phyloP scores from a whole-genome alignment of 2,797 vertebrate species.

The Zonotrichia albicollis region DNA sequence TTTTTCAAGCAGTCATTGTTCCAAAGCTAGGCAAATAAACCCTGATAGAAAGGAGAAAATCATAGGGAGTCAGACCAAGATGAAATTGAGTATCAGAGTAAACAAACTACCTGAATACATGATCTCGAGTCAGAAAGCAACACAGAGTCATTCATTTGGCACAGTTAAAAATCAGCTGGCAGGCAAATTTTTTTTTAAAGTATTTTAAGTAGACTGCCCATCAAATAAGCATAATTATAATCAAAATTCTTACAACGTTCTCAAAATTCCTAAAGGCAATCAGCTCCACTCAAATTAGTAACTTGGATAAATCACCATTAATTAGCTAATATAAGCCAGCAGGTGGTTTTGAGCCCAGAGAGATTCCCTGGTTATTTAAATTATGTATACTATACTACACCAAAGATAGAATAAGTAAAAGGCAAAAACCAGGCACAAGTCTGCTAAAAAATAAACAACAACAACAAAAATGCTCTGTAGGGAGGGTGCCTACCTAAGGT shows the following conservation, averaged over 20 bases:
- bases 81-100: slow-evolving; percentile 45
- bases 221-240: slow-evolving; percentile 91
- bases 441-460: slow-evolving; percentile 21
- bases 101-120: slow-evolving; percentile 32
- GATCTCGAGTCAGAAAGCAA: slow-evolving; percentile 46
- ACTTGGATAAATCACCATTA: slow-evolving; percentile 98
- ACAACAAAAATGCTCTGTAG: slow-evolving; percentile 47
- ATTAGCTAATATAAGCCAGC: slow-evolving; percentile 99
- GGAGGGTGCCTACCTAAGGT: slow-evolving; percentile 76
- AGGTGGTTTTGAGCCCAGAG: slow-evolving; percentile 93
- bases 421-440: slow-evolving; percentile 79
- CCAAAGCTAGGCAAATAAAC: slow-evolving; percentile 66
- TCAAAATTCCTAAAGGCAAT: slow-evolving; percentile 90
- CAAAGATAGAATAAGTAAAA: slow-evolving; percentile 86
- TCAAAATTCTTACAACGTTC: slow-evolving; percentile 89
- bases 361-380: slow-evolving; percentile 93
- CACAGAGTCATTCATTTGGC: slow-evolving; percentile 78
- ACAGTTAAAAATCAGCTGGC: slow-evolving; percentile 79
- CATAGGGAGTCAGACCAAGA: slow-evolving; percentile 19
- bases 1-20: slow-evolving; percentile 71
- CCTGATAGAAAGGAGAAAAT: slow-evolving; percentile 37
- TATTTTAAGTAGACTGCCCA: slow-evolving; percentile 88
- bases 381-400: slow-evolving; percentile 89
- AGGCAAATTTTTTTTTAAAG: slow-evolving; percentile 65
- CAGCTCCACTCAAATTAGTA: slow-evolving; percentile 90